Evolutionary conservation across 1,140 invertebrate species (phyloP), one percentile per base, ranked within the genome.

Genomic region (Phenacoccus solenopsis): DNA sequence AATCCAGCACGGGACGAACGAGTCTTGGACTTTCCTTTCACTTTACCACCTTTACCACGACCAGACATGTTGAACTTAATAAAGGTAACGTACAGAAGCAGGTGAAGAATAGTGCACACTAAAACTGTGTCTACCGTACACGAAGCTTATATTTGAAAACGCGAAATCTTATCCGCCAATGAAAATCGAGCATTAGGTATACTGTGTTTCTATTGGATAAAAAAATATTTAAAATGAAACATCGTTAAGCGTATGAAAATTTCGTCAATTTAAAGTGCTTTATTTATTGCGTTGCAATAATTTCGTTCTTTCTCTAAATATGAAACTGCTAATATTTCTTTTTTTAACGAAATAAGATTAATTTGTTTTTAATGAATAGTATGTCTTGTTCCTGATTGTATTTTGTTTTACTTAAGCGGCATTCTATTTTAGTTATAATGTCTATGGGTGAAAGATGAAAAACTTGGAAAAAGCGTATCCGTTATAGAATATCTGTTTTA

Each of bases 1-100:
- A 90, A 79, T 69, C 87, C 87, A 70, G 87, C 87, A 69, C 86
- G 78, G 69, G 77, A 82, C 0, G 86, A 87, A 28, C 85, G 82
- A 22, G 83, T 82, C 79, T 84, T 87, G 70, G 82, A 78, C 77
- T 85, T 86, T 73, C 81, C 81, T 78, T 86, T 87, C 77, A 25
- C 35, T 77, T 75, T 70, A 77, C 78, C 71, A 78, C 78, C 24
- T 64, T 64, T 64, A 4, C 59, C 59, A 82, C 81, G 71, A 82
- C 79, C n/a, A 82, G 73, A 13, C 80, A 72, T 72, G 5, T 13
- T 72, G 21, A 64, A 64, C 4, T 24, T 4, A 64, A 24, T 25
- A 25, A 64, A 64, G 3, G 16, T 49, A 49, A 49, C 38, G 20
- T 13, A 32, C 5, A 49, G 38, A 49, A 16, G 2, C 20, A 13